Evolutionary conservation across 2,888 invertebrate species (phyloP).

Genomic region (Hylaea fasciaria): DNA sequence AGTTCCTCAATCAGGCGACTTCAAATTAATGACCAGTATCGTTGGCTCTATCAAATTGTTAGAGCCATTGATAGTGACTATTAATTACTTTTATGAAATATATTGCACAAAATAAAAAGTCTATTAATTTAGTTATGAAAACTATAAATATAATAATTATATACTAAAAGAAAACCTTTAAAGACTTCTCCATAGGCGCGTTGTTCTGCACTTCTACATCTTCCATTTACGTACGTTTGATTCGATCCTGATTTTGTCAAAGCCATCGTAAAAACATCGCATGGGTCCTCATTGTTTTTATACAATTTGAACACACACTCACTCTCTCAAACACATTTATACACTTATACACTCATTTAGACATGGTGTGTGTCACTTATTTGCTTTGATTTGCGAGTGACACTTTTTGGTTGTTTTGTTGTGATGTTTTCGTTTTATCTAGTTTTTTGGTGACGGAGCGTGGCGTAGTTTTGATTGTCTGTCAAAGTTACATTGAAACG

Average conservation of each 20-base stretch:
- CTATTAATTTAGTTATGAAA: no score
- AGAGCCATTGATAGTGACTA: no score
- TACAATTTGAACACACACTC: slow-evolving; percentile 72
- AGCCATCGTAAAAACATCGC: slow-evolving; percentile 79
- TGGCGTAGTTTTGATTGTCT: slow-evolving; percentile 78
- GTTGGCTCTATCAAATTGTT: no score
- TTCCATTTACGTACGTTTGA: slow-evolving; percentile 80
- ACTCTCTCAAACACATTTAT: slow-evolving; percentile 49
- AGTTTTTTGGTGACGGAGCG: slow-evolving; percentile 62
- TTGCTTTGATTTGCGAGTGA: slow-evolving; percentile 80
- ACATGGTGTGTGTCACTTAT: slow-evolving; percentile 68
- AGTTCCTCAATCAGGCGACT: no score
- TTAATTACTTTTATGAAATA: no score
- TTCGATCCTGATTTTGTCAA: slow-evolving; percentile 81
- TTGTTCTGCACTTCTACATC: slow-evolving; percentile 60
- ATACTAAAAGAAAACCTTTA: neutral
- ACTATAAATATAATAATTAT: slow-evolving; percentile 7
- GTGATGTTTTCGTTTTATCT: slow-evolving; percentile 69
- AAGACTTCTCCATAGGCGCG: slow-evolving; percentile 50
- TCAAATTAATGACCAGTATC: no score
- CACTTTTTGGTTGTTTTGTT: slow-evolving; percentile 71
- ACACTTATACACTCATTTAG: slow-evolving; percentile 67
- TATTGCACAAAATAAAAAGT: no score
- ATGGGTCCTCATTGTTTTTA: slow-evolving; percentile 79
- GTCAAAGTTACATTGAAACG: slow-evolving; percentile 81